A percentile compares a stretch with the other conserved stretches of the same genome.
phyloP scores from a whole-genome alignment of 2,888 invertebrate genomes.

The Argyresthia albistria region DNA sequence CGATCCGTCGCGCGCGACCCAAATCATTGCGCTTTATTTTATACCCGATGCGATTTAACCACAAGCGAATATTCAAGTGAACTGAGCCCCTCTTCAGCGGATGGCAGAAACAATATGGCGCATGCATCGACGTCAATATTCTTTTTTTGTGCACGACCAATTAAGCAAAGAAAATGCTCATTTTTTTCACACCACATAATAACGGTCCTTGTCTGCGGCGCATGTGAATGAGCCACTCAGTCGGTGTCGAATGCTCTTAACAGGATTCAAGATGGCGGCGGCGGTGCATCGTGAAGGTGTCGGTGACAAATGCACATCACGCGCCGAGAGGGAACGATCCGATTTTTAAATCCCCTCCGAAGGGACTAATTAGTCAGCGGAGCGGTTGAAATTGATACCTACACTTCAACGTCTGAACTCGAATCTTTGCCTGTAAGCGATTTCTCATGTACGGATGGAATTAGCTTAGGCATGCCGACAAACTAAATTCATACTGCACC shows the following conservation, averaged over 20 bases:
- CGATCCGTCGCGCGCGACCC: constrained; percentile 43
- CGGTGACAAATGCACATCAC: constrained; percentile 45
- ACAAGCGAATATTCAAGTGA: constrained; percentile 20
- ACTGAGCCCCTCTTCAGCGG: background rate
- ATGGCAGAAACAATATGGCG: background rate
- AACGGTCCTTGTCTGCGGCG: constrained; percentile 37
- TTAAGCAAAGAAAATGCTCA: constrained; percentile 48
- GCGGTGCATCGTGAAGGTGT: constrained; percentile 34
- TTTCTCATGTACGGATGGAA: no score
- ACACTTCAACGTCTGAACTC: no score
- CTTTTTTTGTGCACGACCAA: constrained; percentile 37
- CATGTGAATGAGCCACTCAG: constrained; percentile 51
- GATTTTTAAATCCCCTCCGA: background rate
- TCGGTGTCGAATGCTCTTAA: constrained; percentile 49
- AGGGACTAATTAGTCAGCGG: background rate
- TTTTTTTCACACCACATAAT: constrained; percentile 35
- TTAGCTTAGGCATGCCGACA: no score
- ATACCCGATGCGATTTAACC: constrained; percentile 26
- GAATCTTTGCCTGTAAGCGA: no score
- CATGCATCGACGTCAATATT: background rate
- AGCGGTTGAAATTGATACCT: background rate
- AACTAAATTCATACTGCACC: no score
- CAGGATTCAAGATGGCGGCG: constrained; percentile 39
- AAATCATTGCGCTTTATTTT: constrained; percentile 21
- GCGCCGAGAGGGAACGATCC: constrained; percentile 2